A percentile compares a stretch with the other conserved stretches of the same genome.
These are phyloP conservation scores for Parnassius orleans DNA, from an alignment of 2,888 invertebrate species.

Conservation along the genomic window DNA sequence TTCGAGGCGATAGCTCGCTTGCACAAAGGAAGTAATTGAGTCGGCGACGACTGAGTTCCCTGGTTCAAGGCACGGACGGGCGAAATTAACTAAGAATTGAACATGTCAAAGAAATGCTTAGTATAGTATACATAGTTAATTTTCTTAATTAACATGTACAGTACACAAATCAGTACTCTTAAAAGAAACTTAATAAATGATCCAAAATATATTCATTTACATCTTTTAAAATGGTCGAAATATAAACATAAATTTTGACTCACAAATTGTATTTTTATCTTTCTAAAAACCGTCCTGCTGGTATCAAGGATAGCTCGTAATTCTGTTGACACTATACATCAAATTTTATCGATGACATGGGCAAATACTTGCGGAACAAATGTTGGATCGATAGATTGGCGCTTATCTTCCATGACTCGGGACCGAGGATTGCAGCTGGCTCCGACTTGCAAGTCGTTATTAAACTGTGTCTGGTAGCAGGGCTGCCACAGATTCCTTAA, in stretches of 20 bases:
- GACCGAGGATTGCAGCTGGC: slow-evolving; percentile 24
- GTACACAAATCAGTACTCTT: too few species aligned
- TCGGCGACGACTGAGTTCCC: slow-evolving; percentile 47
- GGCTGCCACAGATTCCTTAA: slow-evolving; percentile 10
- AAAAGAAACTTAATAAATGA: too few species aligned
- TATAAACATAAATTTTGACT: too few species aligned
- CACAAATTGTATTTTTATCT: too few species aligned
- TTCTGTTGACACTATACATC: slow-evolving; percentile 37
- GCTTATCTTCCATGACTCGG: slow-evolving; percentile 26
- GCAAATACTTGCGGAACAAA: slow-evolving; percentile 40
- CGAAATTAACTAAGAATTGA: too few species aligned
- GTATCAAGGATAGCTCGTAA: slow-evolving; percentile 35
- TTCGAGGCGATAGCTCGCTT: slow-evolving; percentile 56
- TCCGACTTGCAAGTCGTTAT: slow-evolving; percentile 47
- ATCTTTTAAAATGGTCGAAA: too few species aligned
- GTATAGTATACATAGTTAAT: too few species aligned
- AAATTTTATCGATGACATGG: slow-evolving; percentile 51
- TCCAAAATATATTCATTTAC: too few species aligned
- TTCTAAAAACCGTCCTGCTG: slow-evolving; percentile 25
- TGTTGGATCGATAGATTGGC: slow-evolving; percentile 19
- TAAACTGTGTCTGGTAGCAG: slow-evolving; percentile 51
- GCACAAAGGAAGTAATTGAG: slow-evolving; percentile 75
- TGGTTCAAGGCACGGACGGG: slow-evolving; percentile 40
- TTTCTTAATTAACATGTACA: too few species aligned
- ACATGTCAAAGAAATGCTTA: too few species aligned